Evolutionary conservation across 2,113 vertebrate genomes (phyloP), one percentile per base, ranked within the genome.

Genomic region (Andinoacara biseriatus): DNA sequence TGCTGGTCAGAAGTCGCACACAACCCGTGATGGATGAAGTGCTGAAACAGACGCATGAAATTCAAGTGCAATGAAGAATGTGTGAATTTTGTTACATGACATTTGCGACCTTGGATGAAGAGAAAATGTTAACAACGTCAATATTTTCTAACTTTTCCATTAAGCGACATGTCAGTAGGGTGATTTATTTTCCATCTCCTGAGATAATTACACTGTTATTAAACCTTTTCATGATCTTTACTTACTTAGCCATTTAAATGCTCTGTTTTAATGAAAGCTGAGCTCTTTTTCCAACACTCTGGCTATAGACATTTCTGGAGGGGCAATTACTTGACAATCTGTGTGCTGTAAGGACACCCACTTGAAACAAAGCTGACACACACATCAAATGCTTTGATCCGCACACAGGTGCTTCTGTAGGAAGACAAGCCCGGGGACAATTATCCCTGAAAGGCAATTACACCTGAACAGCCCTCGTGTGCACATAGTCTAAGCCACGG

Each of bases 391-490:
- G 94, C 94, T 96, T 96, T 95, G 95, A 96, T 95, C 94, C 86
- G 2, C 10, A 40, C 91, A 90, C 95, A 95, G 94, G 94, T 95
- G 95, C 94, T 95, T 95, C 88, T 90, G 86, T 87, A 91, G 90
- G 90, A 91, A 93, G 87, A 94, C 91, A 93, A 82, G 86, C 74
- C 20, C 2, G 3, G 57, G 59, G 59, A 86, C 93, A 94, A 94
- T 95, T 95, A 93, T 85, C 69, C 87, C 90, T 90, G 85, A 91
- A 92, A 91, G 89, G 91, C 93, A 94, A 95, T 95, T 96, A 94
- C 88, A 88, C 81, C 91, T 91, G 92, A 94, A 94, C 91, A 92
- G 86, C 87, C 91, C 91, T 94, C 67, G 10, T 91, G 93, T 69
- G 85, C 81, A 31, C 61, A 13, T 11, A 43, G 83, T 78, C 83